phyloP scores from a whole-genome alignment of 2,113 vertebrate genomes.

The Marmota flaviventris region DNA sequence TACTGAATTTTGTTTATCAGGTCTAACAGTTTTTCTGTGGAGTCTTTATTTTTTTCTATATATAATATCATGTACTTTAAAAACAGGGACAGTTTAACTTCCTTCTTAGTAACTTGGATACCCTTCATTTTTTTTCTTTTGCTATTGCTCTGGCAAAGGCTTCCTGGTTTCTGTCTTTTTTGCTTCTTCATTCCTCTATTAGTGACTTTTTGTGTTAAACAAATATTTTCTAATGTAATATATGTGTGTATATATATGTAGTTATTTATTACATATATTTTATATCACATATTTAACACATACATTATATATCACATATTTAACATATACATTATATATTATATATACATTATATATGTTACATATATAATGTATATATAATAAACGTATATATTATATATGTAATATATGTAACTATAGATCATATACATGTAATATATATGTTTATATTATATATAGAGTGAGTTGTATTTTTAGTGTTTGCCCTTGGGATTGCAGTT shows the following conservation, averaged over 20 bases:
- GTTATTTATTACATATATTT: too few species aligned
- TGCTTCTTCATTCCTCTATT: background rate
- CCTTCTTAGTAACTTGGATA: background rate
- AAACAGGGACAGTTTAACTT: background rate
- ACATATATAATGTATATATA: too few species aligned
- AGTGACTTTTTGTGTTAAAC: background rate
- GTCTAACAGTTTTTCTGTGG: background rate
- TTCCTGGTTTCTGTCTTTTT: background rate
- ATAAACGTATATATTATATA: too few species aligned
- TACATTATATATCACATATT: too few species aligned
- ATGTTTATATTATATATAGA: too few species aligned
- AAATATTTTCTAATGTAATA: background rate
- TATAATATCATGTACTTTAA: background rate
- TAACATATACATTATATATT: too few species aligned
- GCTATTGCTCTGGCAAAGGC: background rate
- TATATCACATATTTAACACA: too few species aligned
- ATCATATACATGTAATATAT: too few species aligned
- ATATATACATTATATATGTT: too few species aligned
- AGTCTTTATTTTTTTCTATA: background rate
- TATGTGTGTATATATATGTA: too few species aligned
- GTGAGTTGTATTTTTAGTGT: background rate
- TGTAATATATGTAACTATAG: too few species aligned
- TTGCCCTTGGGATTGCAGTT: background rate
- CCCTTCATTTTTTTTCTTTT: background rate
- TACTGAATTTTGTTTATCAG: too few species aligned